Conservation (phyloP, 2,113 vertebrate species). For the Laticauda laticaudata region DNA sequence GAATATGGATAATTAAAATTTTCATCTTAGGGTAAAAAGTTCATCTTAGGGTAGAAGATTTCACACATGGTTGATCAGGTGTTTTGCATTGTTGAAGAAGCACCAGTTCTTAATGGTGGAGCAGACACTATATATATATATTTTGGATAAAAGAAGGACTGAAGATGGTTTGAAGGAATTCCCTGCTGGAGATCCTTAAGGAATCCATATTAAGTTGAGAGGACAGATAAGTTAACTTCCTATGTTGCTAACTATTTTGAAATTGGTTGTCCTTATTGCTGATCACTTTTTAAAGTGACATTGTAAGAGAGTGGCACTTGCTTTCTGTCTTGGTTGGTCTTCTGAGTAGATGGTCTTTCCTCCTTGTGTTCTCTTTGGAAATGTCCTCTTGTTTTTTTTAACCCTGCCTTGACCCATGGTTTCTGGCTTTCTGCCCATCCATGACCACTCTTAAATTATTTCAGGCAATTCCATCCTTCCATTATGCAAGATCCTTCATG, state of each 20-base stretch:
- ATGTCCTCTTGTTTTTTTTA: not conserved
- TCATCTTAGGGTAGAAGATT: conserved; percentile 32
- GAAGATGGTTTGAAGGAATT: not conserved
- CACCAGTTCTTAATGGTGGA: not conserved
- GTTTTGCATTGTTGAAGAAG: not conserved
- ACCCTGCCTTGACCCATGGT: not conserved
- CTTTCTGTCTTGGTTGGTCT: not conserved
- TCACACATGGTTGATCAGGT: not conserved
- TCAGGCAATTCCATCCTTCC: not conserved
- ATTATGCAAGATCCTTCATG: not conserved
- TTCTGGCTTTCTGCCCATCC: not conserved
- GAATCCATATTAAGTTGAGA: not conserved
- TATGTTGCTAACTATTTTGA: not conserved
- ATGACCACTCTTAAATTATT: not conserved
- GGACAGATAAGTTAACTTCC: not conserved
- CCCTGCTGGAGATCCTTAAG: not conserved
- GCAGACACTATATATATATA: not conserved
- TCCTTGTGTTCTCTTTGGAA: not conserved
- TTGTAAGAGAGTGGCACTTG: not conserved
- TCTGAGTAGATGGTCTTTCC: not conserved
- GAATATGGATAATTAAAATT: not conserved
- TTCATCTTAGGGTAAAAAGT: not conserved
- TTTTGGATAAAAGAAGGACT: not conserved
- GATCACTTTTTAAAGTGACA: not conserved
- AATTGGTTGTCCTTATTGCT: not conserved